These are phyloP conservation scores for Tetramorium bicarinatum DNA, from an alignment of 2,888 invertebrate species.

Conservation along the genomic window DNA sequence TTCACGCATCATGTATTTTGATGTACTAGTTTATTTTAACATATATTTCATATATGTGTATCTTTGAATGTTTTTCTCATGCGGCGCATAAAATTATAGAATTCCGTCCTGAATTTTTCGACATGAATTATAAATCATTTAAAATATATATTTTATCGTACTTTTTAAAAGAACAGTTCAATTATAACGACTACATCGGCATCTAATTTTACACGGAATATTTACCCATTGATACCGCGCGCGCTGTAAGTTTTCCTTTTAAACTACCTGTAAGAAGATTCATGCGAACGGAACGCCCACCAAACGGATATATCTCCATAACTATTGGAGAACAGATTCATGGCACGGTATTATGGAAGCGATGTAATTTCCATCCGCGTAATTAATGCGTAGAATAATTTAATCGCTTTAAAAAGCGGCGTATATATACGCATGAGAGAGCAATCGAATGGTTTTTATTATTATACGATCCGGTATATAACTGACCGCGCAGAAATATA, in stretches of 20 bases:
- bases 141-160: background rate
- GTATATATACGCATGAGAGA: constrained; percentile 12
- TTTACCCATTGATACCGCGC: background rate
- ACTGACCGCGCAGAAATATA: constrained; percentile 37
- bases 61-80: background rate
- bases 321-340: constrained; percentile 48
- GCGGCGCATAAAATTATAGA: background rate
- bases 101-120: background rate
- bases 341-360: constrained; percentile 15
- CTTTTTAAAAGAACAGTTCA: background rate
- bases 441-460: constrained; percentile 44
- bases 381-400: constrained; percentile 55
- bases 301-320: constrained; percentile 33
- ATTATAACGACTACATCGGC: constrained; percentile 12
- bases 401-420: constrained; percentile 44
- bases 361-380: constrained; percentile 39
- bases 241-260: constrained; percentile 26
- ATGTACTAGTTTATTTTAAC: background rate
- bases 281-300: constrained; percentile 47
- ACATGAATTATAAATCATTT: background rate
- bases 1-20: background rate
- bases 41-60: background rate
- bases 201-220: constrained; percentile 29
- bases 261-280: constrained; percentile 44
- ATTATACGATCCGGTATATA: constrained; percentile 19